These are phyloP conservation scores for Molanna angustata DNA, from an alignment of 2,888 invertebrate species.

Conservation along the genomic window DNA sequence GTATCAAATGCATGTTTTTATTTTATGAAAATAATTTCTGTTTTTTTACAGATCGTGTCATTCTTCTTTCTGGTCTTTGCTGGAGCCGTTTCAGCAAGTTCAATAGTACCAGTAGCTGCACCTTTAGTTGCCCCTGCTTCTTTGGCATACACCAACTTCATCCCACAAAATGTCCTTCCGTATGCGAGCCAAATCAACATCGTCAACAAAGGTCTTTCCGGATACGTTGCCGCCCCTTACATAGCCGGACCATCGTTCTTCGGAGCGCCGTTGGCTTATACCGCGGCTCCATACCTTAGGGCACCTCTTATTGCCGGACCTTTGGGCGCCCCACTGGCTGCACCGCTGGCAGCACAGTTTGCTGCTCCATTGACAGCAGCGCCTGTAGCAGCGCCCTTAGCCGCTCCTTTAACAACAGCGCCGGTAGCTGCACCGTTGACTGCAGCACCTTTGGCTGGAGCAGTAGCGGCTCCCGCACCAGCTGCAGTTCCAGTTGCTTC, in stretches of 20 bases:
- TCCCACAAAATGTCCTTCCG: conserved; percentile 62
- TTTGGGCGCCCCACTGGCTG: conserved; percentile 29
- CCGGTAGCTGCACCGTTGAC: conserved; percentile 30
- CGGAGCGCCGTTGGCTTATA: conserved; percentile 28
- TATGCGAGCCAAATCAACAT: conserved; percentile 61
- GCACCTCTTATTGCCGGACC: conserved; percentile 35
- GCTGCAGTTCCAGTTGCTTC: conserved; percentile 33
- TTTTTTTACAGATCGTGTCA: conserved; percentile 32
- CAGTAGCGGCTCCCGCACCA: conserved; percentile 19
- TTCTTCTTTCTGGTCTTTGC: conserved; percentile 31
- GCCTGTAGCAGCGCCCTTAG: conserved; percentile 27
- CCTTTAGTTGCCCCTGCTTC: conserved; percentile 36
- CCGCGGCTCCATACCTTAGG: conserved; percentile 26
- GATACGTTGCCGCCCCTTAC: conserved; percentile 35
- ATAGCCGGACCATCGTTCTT: too few relatives aligned
- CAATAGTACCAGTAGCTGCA: conserved; percentile 24
- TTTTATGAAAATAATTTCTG: conserved; percentile 22
- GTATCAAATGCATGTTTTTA: not conserved
- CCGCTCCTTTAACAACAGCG: conserved; percentile 33
- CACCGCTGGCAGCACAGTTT: conserved; percentile 29
- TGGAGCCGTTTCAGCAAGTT: conserved; percentile 39
- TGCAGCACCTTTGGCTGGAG: conserved; percentile 32
- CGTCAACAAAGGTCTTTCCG: conserved; percentile 42
- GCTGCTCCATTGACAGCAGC: conserved; percentile 23
- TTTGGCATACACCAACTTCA: conserved; percentile 49